Conservation (phyloP, 1,140 invertebrate species). For the Zophobas atratus region DNA sequence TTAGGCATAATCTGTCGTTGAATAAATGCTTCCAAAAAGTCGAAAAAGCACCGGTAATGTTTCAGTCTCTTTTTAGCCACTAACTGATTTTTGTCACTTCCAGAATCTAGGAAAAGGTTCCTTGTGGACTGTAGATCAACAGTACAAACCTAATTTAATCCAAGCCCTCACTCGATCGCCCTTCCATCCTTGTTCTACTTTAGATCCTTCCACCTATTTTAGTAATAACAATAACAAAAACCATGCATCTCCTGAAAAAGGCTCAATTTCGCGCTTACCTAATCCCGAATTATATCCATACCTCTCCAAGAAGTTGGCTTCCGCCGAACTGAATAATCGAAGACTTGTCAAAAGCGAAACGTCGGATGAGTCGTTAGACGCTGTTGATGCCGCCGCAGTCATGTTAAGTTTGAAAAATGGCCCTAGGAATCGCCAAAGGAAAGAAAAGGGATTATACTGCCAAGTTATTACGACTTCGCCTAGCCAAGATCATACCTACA, state of each 20-base stretch:
- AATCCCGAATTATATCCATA: slow-evolving; percentile 86
- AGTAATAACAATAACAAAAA: slow-evolving; percentile 49
- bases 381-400: slow-evolving; percentile 86
- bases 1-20: slow-evolving; percentile 94
- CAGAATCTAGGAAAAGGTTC: slow-evolving; percentile 95
- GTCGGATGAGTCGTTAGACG: slow-evolving; percentile 73
- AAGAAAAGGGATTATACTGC: slow-evolving; percentile 66
- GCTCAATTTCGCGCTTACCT: slow-evolving; percentile 69
- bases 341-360: slow-evolving; percentile 56
- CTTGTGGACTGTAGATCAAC: slow-evolving; percentile 94
- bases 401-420: slow-evolving; percentile 87
- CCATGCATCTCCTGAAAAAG: slow-evolving; percentile 47
- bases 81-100: slow-evolving; percentile 60
- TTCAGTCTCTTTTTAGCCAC: background rate
- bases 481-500: slow-evolving; percentile 87
- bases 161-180: slow-evolving; percentile 89
- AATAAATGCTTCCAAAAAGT: slow-evolving; percentile 99
- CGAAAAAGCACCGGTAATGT: slow-evolving; percentile 85
- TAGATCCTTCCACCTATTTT: slow-evolving; percentile 67
- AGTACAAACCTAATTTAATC: slow-evolving; percentile 87
- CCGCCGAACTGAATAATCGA: slow-evolving; percentile 62
- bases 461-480: slow-evolving; percentile 82
- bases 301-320: slow-evolving; percentile 78
- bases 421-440: slow-evolving; percentile 66
- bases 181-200: slow-evolving; percentile 79